Conservation (phyloP, 2,113 vertebrate species). For the Garra rufa region DNA sequence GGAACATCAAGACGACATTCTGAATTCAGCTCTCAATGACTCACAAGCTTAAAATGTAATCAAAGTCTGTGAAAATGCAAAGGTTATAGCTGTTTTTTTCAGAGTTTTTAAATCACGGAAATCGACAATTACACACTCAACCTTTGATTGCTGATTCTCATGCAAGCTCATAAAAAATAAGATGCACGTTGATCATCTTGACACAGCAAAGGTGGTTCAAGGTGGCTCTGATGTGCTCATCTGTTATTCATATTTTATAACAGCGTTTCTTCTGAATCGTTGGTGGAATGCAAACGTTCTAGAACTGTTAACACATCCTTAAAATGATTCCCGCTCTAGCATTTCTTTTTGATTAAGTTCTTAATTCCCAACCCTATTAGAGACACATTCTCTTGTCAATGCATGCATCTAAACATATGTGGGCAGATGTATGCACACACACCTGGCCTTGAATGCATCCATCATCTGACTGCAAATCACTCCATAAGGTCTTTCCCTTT, state of each 20-base stretch:
- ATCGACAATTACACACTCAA: background rate
- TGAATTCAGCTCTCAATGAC: background rate
- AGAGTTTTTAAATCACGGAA: background rate
- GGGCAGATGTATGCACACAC: constrained; percentile 31
- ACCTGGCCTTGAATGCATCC: constrained; percentile 38
- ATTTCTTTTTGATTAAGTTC: background rate
- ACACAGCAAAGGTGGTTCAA: background rate
- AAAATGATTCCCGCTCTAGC: background rate
- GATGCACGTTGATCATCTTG: background rate
- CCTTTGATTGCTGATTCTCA: background rate
- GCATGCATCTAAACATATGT: constrained; percentile 2
- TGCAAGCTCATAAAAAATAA: background rate
- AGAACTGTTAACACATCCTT: background rate
- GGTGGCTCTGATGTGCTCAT: background rate
- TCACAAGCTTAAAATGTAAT: background rate
- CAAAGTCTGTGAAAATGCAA: background rate
- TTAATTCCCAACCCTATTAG: background rate
- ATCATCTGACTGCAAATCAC: constrained; percentile 31
- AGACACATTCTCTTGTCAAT: background rate
- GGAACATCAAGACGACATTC: background rate
- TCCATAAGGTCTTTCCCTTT: constrained; percentile 38
- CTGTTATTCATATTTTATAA: background rate
- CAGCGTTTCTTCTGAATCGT: background rate
- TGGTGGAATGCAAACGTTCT: background rate
- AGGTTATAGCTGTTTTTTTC: no score